phyloP scores from a whole-genome alignment of 2,797 vertebrate species.

The Brotula barbata region DNA sequence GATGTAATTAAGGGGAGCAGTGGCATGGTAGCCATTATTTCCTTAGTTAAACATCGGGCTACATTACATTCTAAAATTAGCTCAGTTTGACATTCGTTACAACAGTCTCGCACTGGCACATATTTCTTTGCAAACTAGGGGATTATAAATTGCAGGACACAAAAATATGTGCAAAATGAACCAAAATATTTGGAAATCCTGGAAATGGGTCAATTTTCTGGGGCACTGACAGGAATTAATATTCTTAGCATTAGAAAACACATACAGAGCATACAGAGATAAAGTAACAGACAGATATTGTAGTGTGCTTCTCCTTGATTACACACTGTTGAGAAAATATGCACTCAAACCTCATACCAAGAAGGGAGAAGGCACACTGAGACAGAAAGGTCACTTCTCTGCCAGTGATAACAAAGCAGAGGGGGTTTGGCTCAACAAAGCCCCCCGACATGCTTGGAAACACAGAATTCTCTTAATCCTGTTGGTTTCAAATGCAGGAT shows the following conservation, averaged over 20 bases:
- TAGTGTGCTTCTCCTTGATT: slow-evolving; percentile 13
- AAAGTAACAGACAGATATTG: slow-evolving; percentile 16
- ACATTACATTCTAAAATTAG: slow-evolving; percentile 48
- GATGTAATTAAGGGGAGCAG: slow-evolving; percentile 52
- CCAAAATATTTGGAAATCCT: not conserved
- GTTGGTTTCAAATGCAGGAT: slow-evolving; percentile 53
- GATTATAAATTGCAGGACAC: not conserved
- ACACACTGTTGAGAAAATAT: slow-evolving; percentile 37
- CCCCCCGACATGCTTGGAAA: slow-evolving; percentile 33
- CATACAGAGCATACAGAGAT: not conserved
- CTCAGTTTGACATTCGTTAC: no score
- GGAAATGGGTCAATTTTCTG: not conserved
- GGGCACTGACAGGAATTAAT: not conserved
- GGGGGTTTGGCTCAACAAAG: slow-evolving; percentile 40
- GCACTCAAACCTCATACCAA: slow-evolving; percentile 34
- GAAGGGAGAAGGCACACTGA: slow-evolving; percentile 29
- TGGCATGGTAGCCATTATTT: slow-evolving; percentile 39
- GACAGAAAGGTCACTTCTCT: slow-evolving; percentile 43
- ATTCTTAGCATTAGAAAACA: slow-evolving; percentile 3
- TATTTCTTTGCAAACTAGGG: not conserved
- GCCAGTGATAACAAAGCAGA: slow-evolving; percentile 38
- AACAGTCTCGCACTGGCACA: not conserved
- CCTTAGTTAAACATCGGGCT: slow-evolving; percentile 46
- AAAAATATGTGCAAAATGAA: slow-evolving; percentile 18
- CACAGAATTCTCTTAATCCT: slow-evolving; percentile 26